A percentile compares a stretch with the other conserved stretches of the same genome.
These are phyloP conservation scores for Xerus inauris DNA, from an alignment of 2,113 vertebrate species.

Conservation along the genomic window DNA sequence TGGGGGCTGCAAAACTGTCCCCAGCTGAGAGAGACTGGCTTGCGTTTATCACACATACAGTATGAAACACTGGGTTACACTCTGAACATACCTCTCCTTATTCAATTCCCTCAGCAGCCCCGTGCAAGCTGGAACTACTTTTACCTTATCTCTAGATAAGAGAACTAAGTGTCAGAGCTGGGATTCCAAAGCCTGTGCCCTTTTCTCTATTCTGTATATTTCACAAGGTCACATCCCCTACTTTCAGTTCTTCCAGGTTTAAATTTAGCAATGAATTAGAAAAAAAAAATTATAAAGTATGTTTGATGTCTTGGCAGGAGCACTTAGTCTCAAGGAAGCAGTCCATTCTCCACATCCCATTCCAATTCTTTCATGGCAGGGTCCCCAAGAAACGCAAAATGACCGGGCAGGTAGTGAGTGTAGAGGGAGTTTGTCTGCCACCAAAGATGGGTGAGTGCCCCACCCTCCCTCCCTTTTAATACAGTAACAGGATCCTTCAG, in stretches of 20 bases:
- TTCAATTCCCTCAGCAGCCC: neutral
- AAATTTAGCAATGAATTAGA: neutral
- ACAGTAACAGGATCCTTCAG: neutral
- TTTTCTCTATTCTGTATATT: neutral
- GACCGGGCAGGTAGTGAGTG: neutral
- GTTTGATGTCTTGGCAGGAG: neutral
- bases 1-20: neutral
- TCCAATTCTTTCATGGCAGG: neutral
- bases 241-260: neutral
- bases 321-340: neutral
- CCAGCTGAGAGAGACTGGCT: neutral
- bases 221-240: neutral
- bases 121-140: neutral
- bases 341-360: neutral
- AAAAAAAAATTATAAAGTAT: neutral
- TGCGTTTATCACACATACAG: neutral
- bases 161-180: neutral
- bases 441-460: neutral
- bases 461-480: neutral
- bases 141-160: neutral
- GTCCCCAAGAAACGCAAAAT: neutral
- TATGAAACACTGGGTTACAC: neutral
- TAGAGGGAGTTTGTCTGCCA: neutral
- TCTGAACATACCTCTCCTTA: neutral
- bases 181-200: neutral